Conservation (phyloP, 1,140 invertebrate genomes). For the Micrasema longulum region DNA sequence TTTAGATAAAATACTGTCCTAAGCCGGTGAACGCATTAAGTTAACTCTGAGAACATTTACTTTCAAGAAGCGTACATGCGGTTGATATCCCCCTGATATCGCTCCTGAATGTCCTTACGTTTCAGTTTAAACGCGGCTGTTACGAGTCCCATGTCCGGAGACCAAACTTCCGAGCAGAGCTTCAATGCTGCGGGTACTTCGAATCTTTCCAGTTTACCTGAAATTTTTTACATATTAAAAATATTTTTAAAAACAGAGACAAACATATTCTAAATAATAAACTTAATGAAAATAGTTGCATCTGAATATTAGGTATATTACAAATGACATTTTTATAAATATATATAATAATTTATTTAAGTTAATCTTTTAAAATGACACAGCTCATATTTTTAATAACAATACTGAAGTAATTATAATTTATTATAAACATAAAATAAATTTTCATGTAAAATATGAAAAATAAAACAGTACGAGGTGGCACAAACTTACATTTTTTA, state of each 20-base stretch:
- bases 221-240: constrained; percentile 28
- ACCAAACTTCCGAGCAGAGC: constrained; percentile 92
- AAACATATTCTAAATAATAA: too few species aligned
- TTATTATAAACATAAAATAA: too few species aligned
- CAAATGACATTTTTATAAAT: not conserved
- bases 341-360: too few species aligned
- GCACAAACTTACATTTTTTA: constrained; percentile 84
- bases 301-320: not conserved
- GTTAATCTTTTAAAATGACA: too few species aligned
- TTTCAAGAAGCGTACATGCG: constrained; percentile 92
- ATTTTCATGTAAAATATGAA: too few species aligned
- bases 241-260: too few species aligned
- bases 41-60: constrained; percentile 21
- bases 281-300: not conserved
- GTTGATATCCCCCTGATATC: constrained; percentile 91
- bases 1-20: constrained; percentile 26
- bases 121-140: constrained; percentile 98
- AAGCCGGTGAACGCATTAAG: not conserved
- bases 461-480: too few species aligned
- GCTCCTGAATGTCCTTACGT: constrained; percentile 93
- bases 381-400: too few species aligned
- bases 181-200: constrained; percentile 94
- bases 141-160: constrained; percentile 94
- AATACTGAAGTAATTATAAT: too few species aligned
- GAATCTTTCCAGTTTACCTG: constrained; percentile 87